A percentile compares a stretch with the other conserved stretches of the same genome.
Conservation (phyloP, 1,140 invertebrate species). For the Batillaria attramentaria region DNA sequence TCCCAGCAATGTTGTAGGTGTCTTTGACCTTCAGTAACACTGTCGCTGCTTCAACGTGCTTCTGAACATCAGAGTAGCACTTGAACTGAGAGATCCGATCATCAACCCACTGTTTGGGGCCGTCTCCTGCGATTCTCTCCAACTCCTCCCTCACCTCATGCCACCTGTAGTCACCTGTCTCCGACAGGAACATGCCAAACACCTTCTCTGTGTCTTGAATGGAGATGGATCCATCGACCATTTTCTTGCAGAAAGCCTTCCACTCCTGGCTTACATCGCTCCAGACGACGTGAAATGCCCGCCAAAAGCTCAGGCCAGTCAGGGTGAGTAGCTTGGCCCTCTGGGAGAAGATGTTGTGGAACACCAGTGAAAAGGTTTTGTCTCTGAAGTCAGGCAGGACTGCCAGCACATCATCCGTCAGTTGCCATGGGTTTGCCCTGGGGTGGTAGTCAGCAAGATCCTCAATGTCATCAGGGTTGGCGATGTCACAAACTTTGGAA, state of each 20-base stretch:
- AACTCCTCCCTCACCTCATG: not conserved
- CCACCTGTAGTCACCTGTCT: not conserved
- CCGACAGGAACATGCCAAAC: not conserved
- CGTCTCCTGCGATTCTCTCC: not conserved
- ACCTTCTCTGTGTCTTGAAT: not conserved
- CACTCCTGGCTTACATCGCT: not conserved
- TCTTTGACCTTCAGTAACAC: not conserved
- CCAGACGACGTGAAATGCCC: slow-evolving; percentile 3
- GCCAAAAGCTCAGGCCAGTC: not conserved
- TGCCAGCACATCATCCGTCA: not conserved
- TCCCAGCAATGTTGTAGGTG: not conserved
- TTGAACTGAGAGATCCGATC: slow-evolving; percentile 9
- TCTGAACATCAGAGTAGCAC: slow-evolving; percentile 3
- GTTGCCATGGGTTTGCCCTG: slow-evolving; percentile 5
- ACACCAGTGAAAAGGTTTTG: not conserved
- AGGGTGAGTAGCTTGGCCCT: not conserved
- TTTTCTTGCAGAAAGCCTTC: not conserved
- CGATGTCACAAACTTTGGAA: not conserved
- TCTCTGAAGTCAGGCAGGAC: not conserved
- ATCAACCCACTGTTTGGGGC: not conserved
- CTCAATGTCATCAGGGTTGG: not conserved
- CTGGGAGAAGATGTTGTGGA: not conserved
- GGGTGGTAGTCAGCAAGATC: not conserved
- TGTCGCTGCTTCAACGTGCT: not conserved
- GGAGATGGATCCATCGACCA: slow-evolving; percentile 8